Percentiles rank a stretch among this genome's conserved stretches.
Conservation (phyloP, 2,888 invertebrate genomes). For the Pseudococcus jackbeardsleyi region DNA sequence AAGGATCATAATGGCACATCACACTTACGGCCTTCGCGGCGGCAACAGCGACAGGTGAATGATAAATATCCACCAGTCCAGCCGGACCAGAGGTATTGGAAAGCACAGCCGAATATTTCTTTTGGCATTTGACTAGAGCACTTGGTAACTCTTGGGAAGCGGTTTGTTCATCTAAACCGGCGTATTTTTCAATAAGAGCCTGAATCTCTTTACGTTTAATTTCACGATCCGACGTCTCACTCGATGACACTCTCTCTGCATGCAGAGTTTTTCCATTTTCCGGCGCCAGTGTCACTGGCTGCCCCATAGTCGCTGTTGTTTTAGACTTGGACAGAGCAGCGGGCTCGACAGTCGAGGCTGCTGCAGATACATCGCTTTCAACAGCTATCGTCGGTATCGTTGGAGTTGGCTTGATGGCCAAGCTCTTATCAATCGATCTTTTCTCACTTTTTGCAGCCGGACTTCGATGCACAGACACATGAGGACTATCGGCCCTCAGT, state of each 20-base stretch:
- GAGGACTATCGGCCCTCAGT: constrained; percentile 19
- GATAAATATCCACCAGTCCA: background rate
- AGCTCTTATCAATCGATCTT: background rate
- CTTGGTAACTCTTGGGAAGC: constrained; percentile 68
- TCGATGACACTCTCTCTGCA: constrained; percentile 67
- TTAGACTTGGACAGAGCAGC: background rate
- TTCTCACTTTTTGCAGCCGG: constrained; percentile 10
- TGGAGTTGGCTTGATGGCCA: background rate
- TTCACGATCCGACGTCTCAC: constrained; percentile 78
- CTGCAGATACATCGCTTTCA: background rate
- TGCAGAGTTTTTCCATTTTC: background rate
- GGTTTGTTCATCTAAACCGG: constrained; percentile 75
- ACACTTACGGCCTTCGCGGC: constrained; percentile 62
- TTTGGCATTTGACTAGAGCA: constrained; percentile 68
- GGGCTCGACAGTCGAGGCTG: background rate
- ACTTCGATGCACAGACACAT: background rate
- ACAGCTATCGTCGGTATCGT: background rate
- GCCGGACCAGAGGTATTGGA: constrained; percentile 63
- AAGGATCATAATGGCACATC: background rate
- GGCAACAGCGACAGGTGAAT: background rate
- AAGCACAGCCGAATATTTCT: constrained; percentile 68
- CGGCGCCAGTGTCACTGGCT: background rate
- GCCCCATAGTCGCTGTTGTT: background rate
- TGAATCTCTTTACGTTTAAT: constrained; percentile 87
- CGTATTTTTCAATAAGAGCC: constrained; percentile 85